Evolutionary conservation across 2,797 vertebrate species (phyloP).

Genomic region (Periophthalmus magnuspinnatus): DNA sequence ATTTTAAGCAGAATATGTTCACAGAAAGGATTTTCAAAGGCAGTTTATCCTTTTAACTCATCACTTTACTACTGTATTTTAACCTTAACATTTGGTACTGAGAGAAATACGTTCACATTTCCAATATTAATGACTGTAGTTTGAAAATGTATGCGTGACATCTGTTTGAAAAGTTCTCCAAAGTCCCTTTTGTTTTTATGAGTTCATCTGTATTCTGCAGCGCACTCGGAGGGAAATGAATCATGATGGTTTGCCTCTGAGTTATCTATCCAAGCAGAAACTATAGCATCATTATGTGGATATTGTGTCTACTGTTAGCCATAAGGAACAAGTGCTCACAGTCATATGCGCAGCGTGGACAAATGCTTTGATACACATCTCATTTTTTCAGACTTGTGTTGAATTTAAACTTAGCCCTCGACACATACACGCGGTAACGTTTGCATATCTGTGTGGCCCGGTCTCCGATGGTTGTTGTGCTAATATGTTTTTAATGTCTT

Average conservation of each 20-base stretch:
- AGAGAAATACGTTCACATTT: constrained; percentile 17
- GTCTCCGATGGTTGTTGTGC: constrained; percentile 75
- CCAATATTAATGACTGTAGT: constrained; percentile 12
- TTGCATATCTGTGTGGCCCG: constrained; percentile 56
- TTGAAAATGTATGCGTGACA: constrained; percentile 26
- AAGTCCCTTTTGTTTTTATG: constrained; percentile 56
- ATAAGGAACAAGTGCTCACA: constrained; percentile 62
- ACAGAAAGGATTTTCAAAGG: neutral
- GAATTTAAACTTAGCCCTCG: constrained; percentile 46
- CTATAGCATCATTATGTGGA: constrained; percentile 70
- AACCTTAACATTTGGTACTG: neutral
- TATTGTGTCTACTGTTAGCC: constrained; percentile 68
- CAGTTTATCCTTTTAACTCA: neutral
- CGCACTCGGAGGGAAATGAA: constrained; percentile 56
- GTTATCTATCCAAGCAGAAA: constrained; percentile 62
- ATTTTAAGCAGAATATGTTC: no score
- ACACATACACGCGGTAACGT: constrained; percentile 12
- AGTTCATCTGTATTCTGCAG: constrained; percentile 64
- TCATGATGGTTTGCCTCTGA: constrained; percentile 59
- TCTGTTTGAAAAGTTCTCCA: constrained; percentile 57
- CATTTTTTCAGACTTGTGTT: constrained; percentile 41
- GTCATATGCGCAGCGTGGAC: constrained; percentile 63
- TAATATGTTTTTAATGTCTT: constrained; percentile 88
- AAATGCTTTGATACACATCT: constrained; percentile 47
- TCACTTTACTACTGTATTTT: neutral